phyloP scores from a whole-genome alignment of 2,797 vertebrate species.

The Xenops minutus region DNA sequence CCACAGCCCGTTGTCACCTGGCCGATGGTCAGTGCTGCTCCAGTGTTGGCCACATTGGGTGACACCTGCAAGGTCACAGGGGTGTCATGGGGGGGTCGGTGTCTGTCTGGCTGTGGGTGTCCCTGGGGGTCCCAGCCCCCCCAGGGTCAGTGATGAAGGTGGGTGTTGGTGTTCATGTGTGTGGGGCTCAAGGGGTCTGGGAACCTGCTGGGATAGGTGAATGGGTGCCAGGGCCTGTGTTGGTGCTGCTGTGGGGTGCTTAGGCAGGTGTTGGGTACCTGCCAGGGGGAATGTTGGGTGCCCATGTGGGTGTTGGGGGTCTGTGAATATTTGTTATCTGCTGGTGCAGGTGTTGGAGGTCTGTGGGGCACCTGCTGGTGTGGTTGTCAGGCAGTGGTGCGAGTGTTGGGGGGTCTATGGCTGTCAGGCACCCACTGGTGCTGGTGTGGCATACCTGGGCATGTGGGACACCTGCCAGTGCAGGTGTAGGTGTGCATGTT shows the following conservation, averaged over 20 bases:
- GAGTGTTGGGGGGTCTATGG: background rate
- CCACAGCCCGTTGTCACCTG: background rate
- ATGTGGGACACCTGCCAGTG: background rate
- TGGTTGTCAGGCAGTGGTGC: no score
- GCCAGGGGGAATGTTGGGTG: background rate
- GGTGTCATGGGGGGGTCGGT: accelerated
- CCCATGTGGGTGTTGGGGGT: background rate
- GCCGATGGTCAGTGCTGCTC: accelerated
- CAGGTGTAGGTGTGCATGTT: background rate
- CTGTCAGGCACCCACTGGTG: background rate
- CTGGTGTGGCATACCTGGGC: background rate
- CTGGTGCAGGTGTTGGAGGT: background rate
- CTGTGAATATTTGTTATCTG: no score
- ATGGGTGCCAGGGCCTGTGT: background rate
- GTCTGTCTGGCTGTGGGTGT: background rate
- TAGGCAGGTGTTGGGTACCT: background rate
- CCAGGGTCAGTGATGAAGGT: accelerated
- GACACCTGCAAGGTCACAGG: background rate
- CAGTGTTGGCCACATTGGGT: accelerated
- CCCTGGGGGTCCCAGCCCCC: background rate
- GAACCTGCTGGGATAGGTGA: background rate
- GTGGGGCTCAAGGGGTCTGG: background rate
- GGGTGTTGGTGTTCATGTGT: background rate
- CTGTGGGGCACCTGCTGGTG: no score
- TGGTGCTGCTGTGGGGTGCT: background rate